Percentiles rank a stretch among this genome's conserved stretches.
phyloP scores from a whole-genome alignment of 2,888 invertebrate genomes.

The Autographa pulchrina region DNA sequence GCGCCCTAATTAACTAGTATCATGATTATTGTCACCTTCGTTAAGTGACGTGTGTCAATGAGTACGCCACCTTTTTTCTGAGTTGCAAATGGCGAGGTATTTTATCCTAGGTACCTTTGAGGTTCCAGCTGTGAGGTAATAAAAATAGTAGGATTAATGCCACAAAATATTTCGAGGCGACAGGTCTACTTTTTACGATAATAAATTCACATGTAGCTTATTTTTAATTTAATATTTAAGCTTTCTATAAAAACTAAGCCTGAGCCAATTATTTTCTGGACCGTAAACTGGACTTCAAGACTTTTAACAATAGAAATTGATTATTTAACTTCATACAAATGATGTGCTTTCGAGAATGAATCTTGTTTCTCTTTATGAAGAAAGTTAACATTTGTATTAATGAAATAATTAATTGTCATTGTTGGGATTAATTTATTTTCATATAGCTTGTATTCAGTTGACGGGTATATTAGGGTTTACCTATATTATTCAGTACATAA shows the following conservation, averaged over 20 bases:
- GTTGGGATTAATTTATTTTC: not conserved
- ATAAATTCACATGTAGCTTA: not conserved
- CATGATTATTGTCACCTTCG: slow-evolving; percentile 10
- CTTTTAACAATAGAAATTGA: slow-evolving; percentile 47
- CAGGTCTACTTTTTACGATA: not conserved
- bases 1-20: slow-evolving; percentile 25
- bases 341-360: not conserved
- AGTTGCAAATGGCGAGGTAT: not conserved
- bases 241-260: not conserved
- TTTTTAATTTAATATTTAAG: not conserved
- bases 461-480: too few relatives aligned
- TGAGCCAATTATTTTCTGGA: not conserved
- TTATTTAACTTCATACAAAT: slow-evolving; percentile 20
- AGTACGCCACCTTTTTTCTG: not conserved
- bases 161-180: slow-evolving; percentile 2
- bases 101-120: not conserved
- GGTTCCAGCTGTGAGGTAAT: not conserved
- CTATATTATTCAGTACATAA: too few relatives aligned
- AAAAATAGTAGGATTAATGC: not conserved
- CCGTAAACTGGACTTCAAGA: not conserved
- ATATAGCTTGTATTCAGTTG: too few relatives aligned
- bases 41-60: not conserved
- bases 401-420: not conserved
- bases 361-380: not conserved
- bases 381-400: not conserved